These are phyloP conservation scores for Procambarus virginalis DNA, from an alignment of 1,140 invertebrate genomes.

Conservation along the genomic window DNA sequence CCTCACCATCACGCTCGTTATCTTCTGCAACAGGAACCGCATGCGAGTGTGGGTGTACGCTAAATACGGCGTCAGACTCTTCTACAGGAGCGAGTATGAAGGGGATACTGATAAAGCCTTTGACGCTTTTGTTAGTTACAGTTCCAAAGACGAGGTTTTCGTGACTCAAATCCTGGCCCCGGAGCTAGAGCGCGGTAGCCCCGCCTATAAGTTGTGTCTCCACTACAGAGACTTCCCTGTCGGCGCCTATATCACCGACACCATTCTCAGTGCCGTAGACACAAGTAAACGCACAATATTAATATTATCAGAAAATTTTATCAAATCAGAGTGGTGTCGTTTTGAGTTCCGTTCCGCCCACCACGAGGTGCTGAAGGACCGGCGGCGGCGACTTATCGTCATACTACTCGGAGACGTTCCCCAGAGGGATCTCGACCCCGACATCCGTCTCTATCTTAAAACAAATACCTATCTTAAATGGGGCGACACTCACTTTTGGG, in stretches of 20 bases:
- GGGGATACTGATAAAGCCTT: slow-evolving; percentile 87
- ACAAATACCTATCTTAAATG: slow-evolving; percentile 93
- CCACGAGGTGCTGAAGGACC: slow-evolving; percentile 88
- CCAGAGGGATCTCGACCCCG: slow-evolving; percentile 90
- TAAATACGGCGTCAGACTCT: slow-evolving; percentile 86
- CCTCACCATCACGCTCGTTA: slow-evolving; percentile 81
- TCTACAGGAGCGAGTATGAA: slow-evolving; percentile 75
- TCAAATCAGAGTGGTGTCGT: slow-evolving; percentile 94
- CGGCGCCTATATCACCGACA: slow-evolving; percentile 89
- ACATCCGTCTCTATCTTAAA: slow-evolving; percentile 92
- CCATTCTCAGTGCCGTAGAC: slow-evolving; percentile 92
- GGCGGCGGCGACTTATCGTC: slow-evolving; percentile 87
- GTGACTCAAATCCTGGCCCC: slow-evolving; percentile 90
- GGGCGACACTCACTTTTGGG: slow-evolving; percentile 95
- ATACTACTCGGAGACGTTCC: slow-evolving; percentile 90
- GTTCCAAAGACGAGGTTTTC: slow-evolving; percentile 92
- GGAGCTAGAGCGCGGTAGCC: slow-evolving; percentile 84
- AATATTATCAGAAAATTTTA: slow-evolving; percentile 93
- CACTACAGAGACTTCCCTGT: slow-evolving; percentile 90
- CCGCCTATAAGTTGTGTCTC: slow-evolving; percentile 92
- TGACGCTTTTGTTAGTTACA: slow-evolving; percentile 95
- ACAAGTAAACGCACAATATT: slow-evolving; percentile 91
- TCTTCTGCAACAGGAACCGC: slow-evolving; percentile 89
- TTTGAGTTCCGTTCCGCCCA: slow-evolving; percentile 95
- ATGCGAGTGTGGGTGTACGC: slow-evolving; percentile 93